Evolutionary conservation across 2,888 invertebrate species (phyloP), one percentile per base, ranked within the genome.

Genomic region (Ophion slaviceki): DNA sequence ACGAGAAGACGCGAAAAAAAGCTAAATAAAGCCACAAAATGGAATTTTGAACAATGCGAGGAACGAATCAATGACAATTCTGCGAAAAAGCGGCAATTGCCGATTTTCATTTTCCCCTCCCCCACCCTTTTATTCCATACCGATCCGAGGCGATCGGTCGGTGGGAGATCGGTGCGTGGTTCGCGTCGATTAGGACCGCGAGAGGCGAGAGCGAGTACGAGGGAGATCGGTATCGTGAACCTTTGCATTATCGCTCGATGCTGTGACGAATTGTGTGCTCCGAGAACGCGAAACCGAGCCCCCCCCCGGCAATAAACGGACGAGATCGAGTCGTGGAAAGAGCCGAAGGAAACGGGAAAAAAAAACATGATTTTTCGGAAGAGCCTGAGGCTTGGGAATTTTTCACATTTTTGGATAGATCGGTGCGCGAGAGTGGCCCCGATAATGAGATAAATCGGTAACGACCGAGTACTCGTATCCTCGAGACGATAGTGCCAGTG

Each of bases 361-460:
- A 70, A 8, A 82, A 86, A 53, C 28, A 82, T 86, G 86, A 67
- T 83, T 82, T 80, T 77, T 40, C 80, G 53, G 45, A 80, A 66
- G 83, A 72, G 64, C 86, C 82, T 67, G 61, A 67, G 57, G 67
- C 64, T 74, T 8, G 68, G 32, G 45, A 74, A 68, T 68, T 80
- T 64, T 62, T 53, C 17, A 24, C 61, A 47, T 59, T 82, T 80
- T 24, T 71, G 86, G 77, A 71, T 80, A n/a, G 70, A 83, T 80
- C 86, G 83, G 77, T 77, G 74, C 77, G 72, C 76, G 80, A 80
- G 28, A 74, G 80, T 83, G 82, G 47, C 74, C 86, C 57, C 82
- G 80, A 77, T 74, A 79, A 79, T 78, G 72, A 80, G 20, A 32
- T n/a, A 71, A 40, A 84, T 61, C 53, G 67, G 4, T 24, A 17